Evolutionary conservation across 92 coral and sea anemone species (phyloP).

Genomic region (Blastomussa wellsi): DNA sequence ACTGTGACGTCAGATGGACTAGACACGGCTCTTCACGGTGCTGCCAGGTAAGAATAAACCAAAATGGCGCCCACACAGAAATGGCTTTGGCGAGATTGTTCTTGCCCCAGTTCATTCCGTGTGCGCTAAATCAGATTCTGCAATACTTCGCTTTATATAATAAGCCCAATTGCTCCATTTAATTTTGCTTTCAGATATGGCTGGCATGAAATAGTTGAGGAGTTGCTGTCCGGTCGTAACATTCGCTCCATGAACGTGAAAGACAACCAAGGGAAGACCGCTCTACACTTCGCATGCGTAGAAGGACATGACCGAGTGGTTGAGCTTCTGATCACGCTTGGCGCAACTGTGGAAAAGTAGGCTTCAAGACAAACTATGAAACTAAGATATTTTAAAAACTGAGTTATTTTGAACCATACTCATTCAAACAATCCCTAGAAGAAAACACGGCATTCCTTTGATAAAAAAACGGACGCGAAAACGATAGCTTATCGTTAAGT

Average conservation of each 20-base stretch:
- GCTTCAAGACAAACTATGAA: neutral
- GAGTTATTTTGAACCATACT: neutral
- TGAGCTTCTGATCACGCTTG: constrained; percentile 55
- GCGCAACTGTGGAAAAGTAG: constrained; percentile 70
- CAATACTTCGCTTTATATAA: too few species aligned
- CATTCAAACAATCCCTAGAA: neutral
- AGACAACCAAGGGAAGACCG: constrained; percentile 66
- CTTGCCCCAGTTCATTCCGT: too few species aligned
- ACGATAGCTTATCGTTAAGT: too few species aligned
- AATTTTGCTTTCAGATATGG: constrained; percentile 49
- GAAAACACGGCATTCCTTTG: neutral
- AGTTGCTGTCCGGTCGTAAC: constrained; percentile 61
- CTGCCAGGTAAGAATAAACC: constrained; percentile 49
- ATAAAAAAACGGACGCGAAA: too few species aligned
- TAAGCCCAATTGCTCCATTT: neutral
- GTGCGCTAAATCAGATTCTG: too few species aligned
- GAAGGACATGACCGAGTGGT: constrained; percentile 76
- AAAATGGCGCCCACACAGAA: too few species aligned
- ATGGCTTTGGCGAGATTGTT: too few species aligned
- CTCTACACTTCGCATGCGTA: constrained; percentile 70
- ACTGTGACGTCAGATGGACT: constrained; percentile 62
- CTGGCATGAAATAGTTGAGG: constrained; percentile 62
- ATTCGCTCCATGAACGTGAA: constrained; percentile 64
- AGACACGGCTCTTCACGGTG: constrained; percentile 71
- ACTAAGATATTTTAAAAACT: neutral